A percentile compares a stretch with the other conserved stretches of the same genome.
Conservation (phyloP, 2,888 invertebrate species). For the Tetrapedia diversipes region DNA sequence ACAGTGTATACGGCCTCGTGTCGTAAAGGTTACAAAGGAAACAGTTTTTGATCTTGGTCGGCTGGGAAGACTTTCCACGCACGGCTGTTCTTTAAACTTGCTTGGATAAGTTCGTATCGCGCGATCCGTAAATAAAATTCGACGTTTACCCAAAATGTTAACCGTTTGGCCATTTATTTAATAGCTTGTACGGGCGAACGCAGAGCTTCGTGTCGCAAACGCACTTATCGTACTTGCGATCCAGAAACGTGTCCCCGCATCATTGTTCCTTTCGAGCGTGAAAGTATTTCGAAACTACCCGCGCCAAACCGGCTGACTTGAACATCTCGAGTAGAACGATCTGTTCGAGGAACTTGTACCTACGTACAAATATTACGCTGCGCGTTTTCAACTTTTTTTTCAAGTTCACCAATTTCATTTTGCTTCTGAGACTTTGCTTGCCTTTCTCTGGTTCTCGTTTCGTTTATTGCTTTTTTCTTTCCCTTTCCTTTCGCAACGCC, state of each 20-base stretch:
- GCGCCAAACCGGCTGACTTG: not conserved
- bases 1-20: too few species aligned
- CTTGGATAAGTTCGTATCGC: too few species aligned
- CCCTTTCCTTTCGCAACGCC: conserved; percentile 9
- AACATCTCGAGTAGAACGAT: not conserved
- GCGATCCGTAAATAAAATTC: too few species aligned
- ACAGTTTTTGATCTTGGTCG: too few species aligned
- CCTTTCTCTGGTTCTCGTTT: too few species aligned
- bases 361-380: not conserved
- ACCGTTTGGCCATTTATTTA: too few species aligned
- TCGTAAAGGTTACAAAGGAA: too few species aligned
- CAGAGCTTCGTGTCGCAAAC: conserved; percentile 18
- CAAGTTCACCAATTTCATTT: not conserved
- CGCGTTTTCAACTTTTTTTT: not conserved
- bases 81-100: too few species aligned
- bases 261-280: conserved; percentile 30
- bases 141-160: too few species aligned
- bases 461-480: not conserved
- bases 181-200: conserved; percentile 35
- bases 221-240: conserved; percentile 19
- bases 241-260: conserved; percentile 22
- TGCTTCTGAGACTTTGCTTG: conserved; percentile 18
- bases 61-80: too few species aligned
- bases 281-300: conserved; percentile 32
- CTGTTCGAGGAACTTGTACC: conserved; percentile 2